These are phyloP conservation scores for Thera obeliscata DNA, from an alignment of 2,888 invertebrate genomes.

Conservation along the genomic window DNA sequence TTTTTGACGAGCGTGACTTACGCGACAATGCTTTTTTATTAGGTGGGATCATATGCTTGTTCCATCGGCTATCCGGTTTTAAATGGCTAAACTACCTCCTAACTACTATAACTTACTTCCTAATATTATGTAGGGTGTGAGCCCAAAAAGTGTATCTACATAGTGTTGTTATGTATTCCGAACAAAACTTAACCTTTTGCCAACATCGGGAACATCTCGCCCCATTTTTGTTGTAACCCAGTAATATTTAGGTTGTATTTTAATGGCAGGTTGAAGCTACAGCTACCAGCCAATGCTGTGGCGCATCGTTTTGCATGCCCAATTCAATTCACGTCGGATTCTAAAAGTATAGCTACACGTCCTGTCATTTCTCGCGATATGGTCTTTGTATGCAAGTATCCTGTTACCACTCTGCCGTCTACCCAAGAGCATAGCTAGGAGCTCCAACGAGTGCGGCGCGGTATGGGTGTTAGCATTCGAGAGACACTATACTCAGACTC, in stretches of 20 bases:
- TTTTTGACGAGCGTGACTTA: too few species aligned
- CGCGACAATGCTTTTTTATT: too few species aligned
- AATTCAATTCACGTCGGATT: not conserved
- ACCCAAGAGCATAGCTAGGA: not conserved
- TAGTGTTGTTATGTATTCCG: not conserved
- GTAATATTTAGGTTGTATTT: constrained; percentile 27
- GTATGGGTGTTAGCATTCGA: not conserved
- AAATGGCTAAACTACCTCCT: too few species aligned
- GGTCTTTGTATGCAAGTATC: not conserved
- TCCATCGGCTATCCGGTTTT: too few species aligned
- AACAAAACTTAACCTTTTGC: constrained; percentile 25
- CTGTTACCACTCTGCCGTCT: not conserved
- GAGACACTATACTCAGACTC: not conserved
- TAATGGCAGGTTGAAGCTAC: constrained; percentile 19
- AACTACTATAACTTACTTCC: too few species aligned
- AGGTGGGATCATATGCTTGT: too few species aligned
- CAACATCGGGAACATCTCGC: constrained; percentile 22
- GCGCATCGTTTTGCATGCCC: not conserved
- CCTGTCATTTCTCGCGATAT: not conserved
- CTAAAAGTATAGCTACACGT: not conserved
- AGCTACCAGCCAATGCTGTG: constrained; percentile 4
- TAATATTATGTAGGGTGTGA: too few species aligned
- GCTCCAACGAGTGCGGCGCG: not conserved
- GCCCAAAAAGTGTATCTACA: not conserved
- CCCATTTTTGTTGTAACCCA: constrained; percentile 25